phyloP scores from a whole-genome alignment of 2,797 vertebrate genomes.

The Microcaecilia unicolor region DNA sequence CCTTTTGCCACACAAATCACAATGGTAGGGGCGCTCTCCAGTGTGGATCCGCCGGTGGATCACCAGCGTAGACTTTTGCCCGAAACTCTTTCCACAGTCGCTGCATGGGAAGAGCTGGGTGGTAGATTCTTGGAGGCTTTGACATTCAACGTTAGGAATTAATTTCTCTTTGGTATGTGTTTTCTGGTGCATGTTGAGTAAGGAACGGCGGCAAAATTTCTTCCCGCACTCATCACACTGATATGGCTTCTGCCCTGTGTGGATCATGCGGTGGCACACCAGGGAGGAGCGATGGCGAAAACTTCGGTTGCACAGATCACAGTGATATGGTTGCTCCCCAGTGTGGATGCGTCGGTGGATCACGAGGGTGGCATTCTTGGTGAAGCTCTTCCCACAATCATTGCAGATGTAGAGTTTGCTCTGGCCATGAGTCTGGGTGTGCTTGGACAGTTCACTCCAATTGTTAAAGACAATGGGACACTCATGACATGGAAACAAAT shows the following conservation, averaged over 20 bases:
- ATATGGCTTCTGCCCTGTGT: neutral
- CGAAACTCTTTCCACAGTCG: slow-evolving; percentile 5
- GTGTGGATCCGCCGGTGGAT: slow-evolving; percentile 5
- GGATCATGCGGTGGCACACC: neutral
- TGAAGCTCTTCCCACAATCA: too few species aligned
- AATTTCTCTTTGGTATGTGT: too few species aligned
- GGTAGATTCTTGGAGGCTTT: too few species aligned
- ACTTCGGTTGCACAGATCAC: neutral
- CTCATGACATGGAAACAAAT: slow-evolving; percentile 29
- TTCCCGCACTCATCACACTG: neutral
- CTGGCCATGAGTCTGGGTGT: too few species aligned
- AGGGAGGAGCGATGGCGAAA: neutral
- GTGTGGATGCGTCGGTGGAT: neutral
- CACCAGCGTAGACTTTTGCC: slow-evolving; percentile 4
- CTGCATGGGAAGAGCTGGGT: neutral
- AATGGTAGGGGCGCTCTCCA: slow-evolving; percentile 6
- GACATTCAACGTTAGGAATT: too few species aligned
- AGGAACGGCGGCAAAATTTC: slow-evolving; percentile 3
- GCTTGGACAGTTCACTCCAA: too few species aligned
- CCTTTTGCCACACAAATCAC: slow-evolving; percentile 4
- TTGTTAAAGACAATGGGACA: slow-evolving; percentile 30
- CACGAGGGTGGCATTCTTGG: too few species aligned
- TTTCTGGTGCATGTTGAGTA: slow-evolving; percentile 28
- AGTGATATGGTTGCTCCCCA: neutral
- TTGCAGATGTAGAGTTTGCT: too few species aligned